A percentile compares a stretch with the other conserved stretches of the same genome.
phyloP scores from a whole-genome alignment of 2,888 invertebrate species.

The Microplitis manilae region DNA sequence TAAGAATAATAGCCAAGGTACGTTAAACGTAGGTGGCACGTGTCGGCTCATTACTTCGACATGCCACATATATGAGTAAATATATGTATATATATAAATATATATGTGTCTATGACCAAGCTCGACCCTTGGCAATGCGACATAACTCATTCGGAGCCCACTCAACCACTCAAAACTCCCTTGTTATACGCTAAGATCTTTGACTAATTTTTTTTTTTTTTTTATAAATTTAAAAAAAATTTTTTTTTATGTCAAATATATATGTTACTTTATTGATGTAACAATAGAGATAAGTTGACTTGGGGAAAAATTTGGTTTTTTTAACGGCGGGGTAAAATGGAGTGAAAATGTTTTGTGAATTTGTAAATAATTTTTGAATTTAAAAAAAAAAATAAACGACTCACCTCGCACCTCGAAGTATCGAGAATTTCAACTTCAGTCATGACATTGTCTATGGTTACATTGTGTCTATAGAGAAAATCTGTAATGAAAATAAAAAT shows the following conservation, averaged over 20 bases:
- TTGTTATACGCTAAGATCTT: not conserved
- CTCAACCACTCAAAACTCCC: conserved; percentile 11
- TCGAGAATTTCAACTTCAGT: conserved; percentile 87
- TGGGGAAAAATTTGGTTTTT: too few species aligned
- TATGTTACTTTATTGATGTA: too few species aligned
- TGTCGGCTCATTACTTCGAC: conserved; percentile 57
- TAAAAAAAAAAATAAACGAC: conserved; percentile 62
- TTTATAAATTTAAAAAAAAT: too few species aligned
- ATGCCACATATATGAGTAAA: conserved; percentile 39
- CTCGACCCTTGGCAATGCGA: conserved; percentile 42
- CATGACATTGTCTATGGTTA: conserved; percentile 83
- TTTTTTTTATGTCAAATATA: not conserved
- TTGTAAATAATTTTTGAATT: too few species aligned
- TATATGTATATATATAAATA: not conserved
- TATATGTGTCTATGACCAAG: conserved; percentile 55
- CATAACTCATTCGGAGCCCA: conserved; percentile 34
- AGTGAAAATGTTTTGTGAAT: too few species aligned
- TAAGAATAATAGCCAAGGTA: not conserved
- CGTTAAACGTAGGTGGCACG: conserved; percentile 25
- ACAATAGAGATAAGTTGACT: too few species aligned
- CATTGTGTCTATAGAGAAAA: conserved; percentile 85
- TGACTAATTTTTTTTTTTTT: not conserved
- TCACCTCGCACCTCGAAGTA: conserved; percentile 86
- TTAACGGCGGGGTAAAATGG: too few species aligned
- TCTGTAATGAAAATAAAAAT: conserved; percentile 76